Conservation (phyloP, 2,888 invertebrate species). For the Caradrina clavipalpis region DNA sequence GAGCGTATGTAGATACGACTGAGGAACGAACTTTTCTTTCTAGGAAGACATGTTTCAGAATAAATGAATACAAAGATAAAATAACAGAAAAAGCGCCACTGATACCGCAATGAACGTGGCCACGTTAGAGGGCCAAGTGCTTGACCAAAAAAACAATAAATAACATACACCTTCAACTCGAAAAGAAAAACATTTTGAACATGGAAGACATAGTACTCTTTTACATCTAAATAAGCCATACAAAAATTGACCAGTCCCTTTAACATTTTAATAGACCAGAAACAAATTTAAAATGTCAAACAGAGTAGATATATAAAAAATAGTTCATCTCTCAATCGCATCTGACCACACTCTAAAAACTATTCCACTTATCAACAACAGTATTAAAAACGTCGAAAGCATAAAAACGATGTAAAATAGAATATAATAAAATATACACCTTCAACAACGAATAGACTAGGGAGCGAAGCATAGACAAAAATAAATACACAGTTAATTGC, state of each 20-base stretch:
- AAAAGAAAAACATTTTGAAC: too few species aligned
- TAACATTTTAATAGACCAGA: too few species aligned
- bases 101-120: too few species aligned
- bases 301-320: not conserved
- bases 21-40: not conserved
- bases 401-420: conserved; percentile 36
- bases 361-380: conserved; percentile 43
- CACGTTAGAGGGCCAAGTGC: too few species aligned
- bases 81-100: not conserved
- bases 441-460: conserved; percentile 48
- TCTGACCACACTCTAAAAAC: conserved; percentile 35
- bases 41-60: not conserved
- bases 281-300: too few species aligned
- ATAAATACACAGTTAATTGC: conserved; percentile 61
- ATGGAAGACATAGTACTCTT: too few species aligned
- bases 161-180: too few species aligned
- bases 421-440: conserved; percentile 67
- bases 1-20: conserved; percentile 32
- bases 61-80: not conserved
- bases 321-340: not conserved
- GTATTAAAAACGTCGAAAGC: conserved; percentile 53
- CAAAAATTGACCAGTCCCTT: too few species aligned
- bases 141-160: too few species aligned
- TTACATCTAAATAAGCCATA: too few species aligned
- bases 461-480: conserved; percentile 57